These are phyloP conservation scores for Bos javanicus DNA, from an alignment of 2,113 vertebrate species.

Conservation along the genomic window DNA sequence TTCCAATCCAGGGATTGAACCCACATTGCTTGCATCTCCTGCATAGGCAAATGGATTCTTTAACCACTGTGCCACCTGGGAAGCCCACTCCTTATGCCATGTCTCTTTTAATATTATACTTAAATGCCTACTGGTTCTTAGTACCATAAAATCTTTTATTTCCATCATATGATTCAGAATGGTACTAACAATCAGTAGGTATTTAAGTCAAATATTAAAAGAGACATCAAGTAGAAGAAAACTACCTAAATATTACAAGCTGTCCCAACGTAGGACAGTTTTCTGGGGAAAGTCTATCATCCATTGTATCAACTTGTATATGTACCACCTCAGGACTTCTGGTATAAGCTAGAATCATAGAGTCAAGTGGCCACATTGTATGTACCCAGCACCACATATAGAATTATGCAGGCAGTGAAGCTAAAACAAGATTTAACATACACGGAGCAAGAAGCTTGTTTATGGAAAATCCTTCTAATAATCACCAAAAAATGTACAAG, in stretches of 20 bases:
- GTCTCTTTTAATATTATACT: not conserved
- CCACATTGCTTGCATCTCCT: not conserved
- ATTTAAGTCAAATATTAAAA: not conserved
- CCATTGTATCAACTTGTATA: not conserved
- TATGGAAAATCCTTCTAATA: not conserved
- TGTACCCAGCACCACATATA: accelerated
- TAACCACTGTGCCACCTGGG: not conserved
- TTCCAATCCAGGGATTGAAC: not conserved
- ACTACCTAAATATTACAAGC: not conserved
- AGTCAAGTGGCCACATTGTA: not conserved
- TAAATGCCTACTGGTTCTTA: not conserved
- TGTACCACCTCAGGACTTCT: not conserved
- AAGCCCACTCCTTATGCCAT: not conserved
- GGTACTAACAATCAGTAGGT: not conserved
- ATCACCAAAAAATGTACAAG: not conserved
- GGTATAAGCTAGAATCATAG: not conserved
- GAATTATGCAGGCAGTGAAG: not conserved
- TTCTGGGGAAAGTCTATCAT: not conserved
- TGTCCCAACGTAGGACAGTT: not conserved
- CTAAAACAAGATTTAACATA: not conserved
- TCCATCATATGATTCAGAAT: not conserved
- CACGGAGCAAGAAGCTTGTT: not conserved
- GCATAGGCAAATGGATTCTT: not conserved
- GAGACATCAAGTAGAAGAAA: not conserved
- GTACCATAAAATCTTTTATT: not conserved